Percentiles rank a stretch among this genome's conserved stretches.
Conservation (phyloP, 2,888 invertebrate species). For the Boloria selene region DNA sequence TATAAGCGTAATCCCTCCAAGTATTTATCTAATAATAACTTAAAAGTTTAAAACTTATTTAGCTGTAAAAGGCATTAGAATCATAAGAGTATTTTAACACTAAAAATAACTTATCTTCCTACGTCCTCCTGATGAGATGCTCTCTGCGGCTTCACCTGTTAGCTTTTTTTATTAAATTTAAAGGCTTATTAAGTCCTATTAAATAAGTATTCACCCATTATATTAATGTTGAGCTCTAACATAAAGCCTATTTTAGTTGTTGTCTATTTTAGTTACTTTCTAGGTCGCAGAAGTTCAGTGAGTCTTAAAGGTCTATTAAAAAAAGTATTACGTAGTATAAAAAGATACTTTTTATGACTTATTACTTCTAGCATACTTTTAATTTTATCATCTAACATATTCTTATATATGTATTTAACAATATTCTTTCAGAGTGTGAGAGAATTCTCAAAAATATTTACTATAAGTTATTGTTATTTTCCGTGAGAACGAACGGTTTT, state of each 20-base stretch:
- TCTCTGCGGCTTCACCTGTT: neutral
- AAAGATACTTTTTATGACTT: slow-evolving; percentile 4
- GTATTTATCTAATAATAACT: too few species aligned
- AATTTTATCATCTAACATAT: neutral
- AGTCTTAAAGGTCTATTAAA: slow-evolving; percentile 8
- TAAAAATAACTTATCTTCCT: neutral
- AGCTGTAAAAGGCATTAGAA: too few species aligned
- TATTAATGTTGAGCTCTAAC: neutral
- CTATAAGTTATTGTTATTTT: too few species aligned
- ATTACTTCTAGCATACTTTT: neutral
- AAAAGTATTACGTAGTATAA: slow-evolving; percentile 10
- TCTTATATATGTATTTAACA: neutral
- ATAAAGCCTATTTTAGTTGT: too few species aligned
- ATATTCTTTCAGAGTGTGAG: neutral
- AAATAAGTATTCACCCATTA: neutral
- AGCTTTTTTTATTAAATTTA: neutral
- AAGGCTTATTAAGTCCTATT: neutral
- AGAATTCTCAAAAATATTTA: neutral
- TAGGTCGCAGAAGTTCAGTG: slow-evolving; percentile 17
- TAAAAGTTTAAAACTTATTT: too few species aligned
- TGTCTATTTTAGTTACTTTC: too few species aligned
- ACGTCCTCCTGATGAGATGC: too few species aligned
- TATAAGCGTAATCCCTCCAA: too few species aligned
- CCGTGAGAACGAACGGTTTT: too few species aligned
- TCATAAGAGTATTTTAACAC: too few species aligned